Base-by-base conservation (phyloP, 2,888 invertebrate genomes). In the Panopea generosa region DNA sequence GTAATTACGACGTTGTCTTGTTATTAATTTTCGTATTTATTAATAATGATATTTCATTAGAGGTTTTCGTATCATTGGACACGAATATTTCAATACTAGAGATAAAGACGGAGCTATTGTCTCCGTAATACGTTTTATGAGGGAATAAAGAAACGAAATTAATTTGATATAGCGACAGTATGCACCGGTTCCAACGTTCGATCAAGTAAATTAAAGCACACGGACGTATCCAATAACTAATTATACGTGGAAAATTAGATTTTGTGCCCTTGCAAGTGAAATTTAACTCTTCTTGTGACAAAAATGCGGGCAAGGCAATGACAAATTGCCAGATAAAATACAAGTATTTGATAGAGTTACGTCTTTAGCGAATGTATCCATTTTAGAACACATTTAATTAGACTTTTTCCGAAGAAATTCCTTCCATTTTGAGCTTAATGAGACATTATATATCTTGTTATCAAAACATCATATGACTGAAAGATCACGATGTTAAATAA, bases 241-340 rank as follows among this genome's bases (percentile, higher is more conserved):
- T 80, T 80, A 80, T 80, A 59, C 62, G 49, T 7, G 26, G 72
- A 80, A 73, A 80, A 80, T 80, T 80, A 80, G 80, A 80, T 80
- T 73, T 73, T 43, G 49, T 69, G 72, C 69, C 73, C 76, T 62
- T 33, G 59, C 49, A 66, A 57, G 66, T 56, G 80, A 76, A 76
- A 80, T 76, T 66, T 66, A 73, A 73, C 76, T 59, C 72, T 61
- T 18, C 20, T n/a, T 62, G 73, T 80, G 80, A 69, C 80, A 80
- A 66, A 73, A 76, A 80, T 73, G 72, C 80, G 80, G 80, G 80
- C 47, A 40, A 59, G 52, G 69, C 69, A 55, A 76, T 76, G 80
- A 80, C 71, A 80, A 80, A 80, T 76, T 76, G 67, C 70, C 76
- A 70, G 76, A 80, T 80, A 80, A 80, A 76, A 52, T 63, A 80